Percentiles rank a stretch among this genome's conserved stretches.
These are phyloP conservation scores for Fratercula arctica DNA, from an alignment of 2,797 vertebrate genomes.

Conservation along the genomic window DNA sequence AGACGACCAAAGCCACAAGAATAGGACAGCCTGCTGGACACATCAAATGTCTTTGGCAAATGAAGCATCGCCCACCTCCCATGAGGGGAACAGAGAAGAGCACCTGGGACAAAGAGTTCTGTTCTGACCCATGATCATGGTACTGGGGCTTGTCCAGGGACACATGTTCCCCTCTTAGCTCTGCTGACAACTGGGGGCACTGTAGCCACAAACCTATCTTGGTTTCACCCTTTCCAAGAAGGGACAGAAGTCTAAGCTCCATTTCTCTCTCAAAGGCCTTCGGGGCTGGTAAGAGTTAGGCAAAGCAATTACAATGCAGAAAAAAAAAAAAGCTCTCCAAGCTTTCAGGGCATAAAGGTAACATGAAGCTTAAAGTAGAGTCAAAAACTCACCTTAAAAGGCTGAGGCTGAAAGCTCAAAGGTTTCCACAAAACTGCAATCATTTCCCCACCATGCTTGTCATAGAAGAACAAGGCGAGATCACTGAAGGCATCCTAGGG, in stretches of 20 bases:
- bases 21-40: background rate
- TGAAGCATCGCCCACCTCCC: background rate
- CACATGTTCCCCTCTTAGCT: background rate
- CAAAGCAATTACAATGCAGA: background rate
- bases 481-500: constrained; percentile 87
- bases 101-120: background rate
- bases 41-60: background rate
- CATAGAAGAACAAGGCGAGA: constrained; percentile 93
- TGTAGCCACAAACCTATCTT: background rate
- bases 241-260: background rate
- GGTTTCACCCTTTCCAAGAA: background rate
- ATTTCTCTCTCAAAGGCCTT: background rate
- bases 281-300: background rate
- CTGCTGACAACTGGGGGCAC: background rate
- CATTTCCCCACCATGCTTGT: constrained; percentile 89
- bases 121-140: background rate
- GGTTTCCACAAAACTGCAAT: constrained; percentile 96
- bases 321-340: background rate
- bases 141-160: background rate
- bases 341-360: background rate
- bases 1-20: background rate
- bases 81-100: background rate
- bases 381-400: constrained; percentile 86
- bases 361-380: background rate
- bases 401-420: constrained; percentile 84